Base-by-base conservation (phyloP, 2,113 vertebrate species). In the Sphaerodactylus townsendi region DNA sequence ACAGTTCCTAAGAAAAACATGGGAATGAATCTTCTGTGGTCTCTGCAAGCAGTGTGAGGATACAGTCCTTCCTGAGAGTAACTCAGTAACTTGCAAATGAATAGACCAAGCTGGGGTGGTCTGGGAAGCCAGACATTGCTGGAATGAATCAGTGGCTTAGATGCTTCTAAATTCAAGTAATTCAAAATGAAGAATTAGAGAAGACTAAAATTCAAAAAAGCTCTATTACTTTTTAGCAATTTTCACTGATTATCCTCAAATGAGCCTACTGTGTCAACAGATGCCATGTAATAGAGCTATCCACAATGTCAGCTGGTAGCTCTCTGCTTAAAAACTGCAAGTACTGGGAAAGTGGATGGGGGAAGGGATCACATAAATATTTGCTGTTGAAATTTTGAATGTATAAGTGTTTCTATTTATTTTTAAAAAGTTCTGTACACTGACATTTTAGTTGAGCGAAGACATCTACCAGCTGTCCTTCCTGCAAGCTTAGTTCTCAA, bases 231-330 rank as follows among this genome's bases (percentile, higher is more conserved):
- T 8, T 82, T 82, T 78, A 62, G 59, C 50, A 74, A 69, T 0
- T 3, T 86, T 71, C 69, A 37, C 46, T 69, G 5, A 23, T 50
- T 1, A 0, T 66, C 23, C 68, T 78, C 62, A 85, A 72, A 86
- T 64, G 82, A 46, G 68, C 44, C 39, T 87, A 0, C 0, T 46
- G 25, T 77, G 77, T 33, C 28, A 89, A 64, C 21, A 92, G 62
- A 64, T 81, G 50, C 23, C 68, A 44, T 7, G 30, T 75, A 90
- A 86, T 30, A 71, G 69, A 3, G 2, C 4, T 79, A 89, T n/a
- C 69, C 39, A 75, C 46, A 41, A 69, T 37, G 44, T 82, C 23
- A 85, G 10, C 75, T 28, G 5, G 1, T 82, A 23, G 3, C 0
- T 50, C 17, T 75, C 4, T 39, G 3, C 30, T 78, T 81, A 15